phyloP scores from a whole-genome alignment of 2,113 vertebrate genomes.

The Misgurnus anguillicaudatus region DNA sequence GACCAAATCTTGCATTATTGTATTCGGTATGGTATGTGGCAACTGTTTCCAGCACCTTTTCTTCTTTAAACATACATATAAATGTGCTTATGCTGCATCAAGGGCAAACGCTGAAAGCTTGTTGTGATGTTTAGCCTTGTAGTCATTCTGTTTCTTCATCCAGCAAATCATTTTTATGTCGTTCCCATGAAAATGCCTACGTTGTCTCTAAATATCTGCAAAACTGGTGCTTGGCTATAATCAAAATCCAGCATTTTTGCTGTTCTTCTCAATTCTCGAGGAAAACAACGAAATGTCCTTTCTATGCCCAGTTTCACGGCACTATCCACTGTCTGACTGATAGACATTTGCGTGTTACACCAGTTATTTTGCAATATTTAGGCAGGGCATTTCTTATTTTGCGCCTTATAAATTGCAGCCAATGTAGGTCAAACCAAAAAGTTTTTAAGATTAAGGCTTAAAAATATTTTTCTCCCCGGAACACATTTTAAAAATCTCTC shows the following conservation, averaged over 20 bases:
- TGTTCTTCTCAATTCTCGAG: background rate
- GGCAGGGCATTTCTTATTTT: conserved; percentile 10
- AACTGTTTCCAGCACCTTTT: background rate
- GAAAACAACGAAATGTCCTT: background rate
- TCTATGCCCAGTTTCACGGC: conserved; percentile 21
- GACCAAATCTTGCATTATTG: background rate
- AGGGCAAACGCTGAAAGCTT: background rate
- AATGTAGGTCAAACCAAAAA: conserved; percentile 4
- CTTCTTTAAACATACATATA: background rate
- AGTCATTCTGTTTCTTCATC: conserved; percentile 14
- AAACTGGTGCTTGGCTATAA: background rate
- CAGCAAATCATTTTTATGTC: background rate
- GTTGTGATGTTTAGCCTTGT: background rate
- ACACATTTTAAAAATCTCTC: conserved; percentile 14
- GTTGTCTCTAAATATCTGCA: background rate
- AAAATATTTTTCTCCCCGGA: background rate
- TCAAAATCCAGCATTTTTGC: background rate
- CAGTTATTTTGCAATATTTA: background rate
- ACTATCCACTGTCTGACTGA: background rate
- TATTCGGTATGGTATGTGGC: background rate
- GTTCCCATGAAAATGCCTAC: background rate
- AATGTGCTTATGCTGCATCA: background rate
- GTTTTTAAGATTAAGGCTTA: conserved; percentile 1
- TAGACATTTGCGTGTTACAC: background rate
- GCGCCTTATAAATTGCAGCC: conserved; percentile 4